Evolutionary conservation across 1,140 invertebrate species (phyloP), one percentile per base, ranked within the genome.

Genomic region (Leptopilina boulardi): DNA sequence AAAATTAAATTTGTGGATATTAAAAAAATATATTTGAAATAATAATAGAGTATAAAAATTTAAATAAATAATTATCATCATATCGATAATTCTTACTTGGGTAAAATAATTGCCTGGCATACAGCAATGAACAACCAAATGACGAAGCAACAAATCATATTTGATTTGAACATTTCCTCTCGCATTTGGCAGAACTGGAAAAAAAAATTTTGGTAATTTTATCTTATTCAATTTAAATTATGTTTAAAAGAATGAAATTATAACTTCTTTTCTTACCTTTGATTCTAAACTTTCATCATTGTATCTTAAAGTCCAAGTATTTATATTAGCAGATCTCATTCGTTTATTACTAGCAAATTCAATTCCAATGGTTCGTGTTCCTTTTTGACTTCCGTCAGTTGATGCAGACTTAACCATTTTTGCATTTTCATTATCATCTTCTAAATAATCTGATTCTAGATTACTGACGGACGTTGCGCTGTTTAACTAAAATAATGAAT

Each of bases 151-250:
- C 97, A 98, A 82, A 97, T 93, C 92, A 98, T 96, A 88, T 98
- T 98, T 5, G 97, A 98, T 86, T 96, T 97, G 91, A 98, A 98
- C 94, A 98, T 97, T 82, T 97, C 96, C 89, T 98, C 97, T 75
- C 96, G 94, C n/a, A 98, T 91, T 84, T 96, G 94, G 71, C 94
- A 95, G 90, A 98, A 98, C 94, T 96, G 87, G 77, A 41, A 19
- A 42, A 75, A 71, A 34, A 71, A 75, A n/a, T n/a, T n/a, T 34
- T 34, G 6, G 30, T 26, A 30, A 30, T 51, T 51, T 47, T 51
- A 73, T 30, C 34, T 73, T 30, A 56, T 21, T 8, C 0, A 51
- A 47, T 21, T 19, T 54, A 18, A 76, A 11, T 42, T 66, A 6
- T 42, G 34, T 66, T 23, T 51, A 5, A 47, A 15, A 19, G 23